These are phyloP conservation scores for Sciurus carolinensis DNA, from an alignment of 2,797 vertebrate species.

Conservation along the genomic window DNA sequence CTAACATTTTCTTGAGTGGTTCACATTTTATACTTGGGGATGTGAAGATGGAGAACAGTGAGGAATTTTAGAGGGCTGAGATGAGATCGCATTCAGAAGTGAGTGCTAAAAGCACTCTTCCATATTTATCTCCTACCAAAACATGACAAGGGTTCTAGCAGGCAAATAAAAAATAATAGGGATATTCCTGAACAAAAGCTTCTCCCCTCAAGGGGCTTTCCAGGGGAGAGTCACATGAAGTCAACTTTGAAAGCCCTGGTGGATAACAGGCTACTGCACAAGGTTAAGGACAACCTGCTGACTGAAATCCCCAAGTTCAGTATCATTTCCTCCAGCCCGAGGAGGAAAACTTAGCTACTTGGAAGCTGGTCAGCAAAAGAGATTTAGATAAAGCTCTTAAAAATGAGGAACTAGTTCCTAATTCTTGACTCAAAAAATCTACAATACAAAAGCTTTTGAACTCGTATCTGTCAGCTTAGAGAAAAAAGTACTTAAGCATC, in stretches of 20 bases:
- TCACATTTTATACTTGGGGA: not conserved
- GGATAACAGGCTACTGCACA: not conserved
- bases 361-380: conserved; percentile 58
- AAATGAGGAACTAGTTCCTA: conserved; percentile 70
- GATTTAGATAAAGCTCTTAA: conserved; percentile 76
- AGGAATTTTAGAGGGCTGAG: not conserved
- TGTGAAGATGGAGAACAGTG: too few species aligned
- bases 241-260: conserved; percentile 21
- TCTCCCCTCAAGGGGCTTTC: conserved; percentile 46
- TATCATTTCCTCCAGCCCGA: conserved; percentile 55
- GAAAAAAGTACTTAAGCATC: not conserved
- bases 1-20: not conserved
- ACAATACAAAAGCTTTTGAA: not conserved
- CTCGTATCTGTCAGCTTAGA: conserved; percentile 45
- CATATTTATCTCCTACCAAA: conserved; percentile 34
- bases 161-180: not conserved
- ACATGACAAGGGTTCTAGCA: not conserved
- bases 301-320: conserved; percentile 58
- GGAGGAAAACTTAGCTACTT: conserved; percentile 55
- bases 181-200: conserved; percentile 32
- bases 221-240: not conserved
- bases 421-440: conserved; percentile 50
- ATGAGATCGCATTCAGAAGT: not conserved
- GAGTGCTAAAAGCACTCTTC: conserved; percentile 1
- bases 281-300: not conserved